Evolutionary conservation across 2,113 vertebrate genomes (phyloP), one percentile per base, ranked within the genome.

Genomic region (Chloropsis hardwickii): DNA sequence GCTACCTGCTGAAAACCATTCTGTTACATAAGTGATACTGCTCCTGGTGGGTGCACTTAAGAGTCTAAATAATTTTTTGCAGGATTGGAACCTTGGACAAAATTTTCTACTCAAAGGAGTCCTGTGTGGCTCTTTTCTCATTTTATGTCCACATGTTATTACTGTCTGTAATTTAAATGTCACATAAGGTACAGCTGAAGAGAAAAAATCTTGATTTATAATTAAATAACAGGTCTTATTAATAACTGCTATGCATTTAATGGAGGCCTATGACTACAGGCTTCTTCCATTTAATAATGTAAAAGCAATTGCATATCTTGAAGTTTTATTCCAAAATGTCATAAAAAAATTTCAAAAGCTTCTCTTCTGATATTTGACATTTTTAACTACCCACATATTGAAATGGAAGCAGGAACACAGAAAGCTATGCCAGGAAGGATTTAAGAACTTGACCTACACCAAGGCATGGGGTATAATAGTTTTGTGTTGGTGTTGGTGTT

Each of bases 111-210:
- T 64, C 45, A 81, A 69, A 74, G 57, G 15, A 67, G 15, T 56
- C 79, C 54, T 83, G 7, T 62, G 66, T 58, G 28, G 16, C 56
- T 39, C n/a, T 54, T 77, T 74, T 70, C 71, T 74, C 29, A 42
- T 54, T 81, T 89, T 84, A 60, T 64, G 28, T 91, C 61, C 77
- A 40, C 40, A 48, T 4, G 1, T 70, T 92, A 73, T 81, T 81
- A 33, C 64, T 78, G 14, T 60, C 47, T 92, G 37, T 81, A 78
- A 88, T 91, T 91, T 97, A 84, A 78, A 90, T 86, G 86, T 84
- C 51, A 64, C 25, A 64, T 66, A 51, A 81, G 11, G 44, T 64
- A n/a, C 70, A 64, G 48, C 60, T 86, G 25, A 65, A 65, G 83
- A 60, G 37, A 81, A 95, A 81, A 35, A 62, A 50, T 67, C 50